Base-by-base conservation (phyloP, 1,140 invertebrate species). In the Ruditapes philippinarum region DNA sequence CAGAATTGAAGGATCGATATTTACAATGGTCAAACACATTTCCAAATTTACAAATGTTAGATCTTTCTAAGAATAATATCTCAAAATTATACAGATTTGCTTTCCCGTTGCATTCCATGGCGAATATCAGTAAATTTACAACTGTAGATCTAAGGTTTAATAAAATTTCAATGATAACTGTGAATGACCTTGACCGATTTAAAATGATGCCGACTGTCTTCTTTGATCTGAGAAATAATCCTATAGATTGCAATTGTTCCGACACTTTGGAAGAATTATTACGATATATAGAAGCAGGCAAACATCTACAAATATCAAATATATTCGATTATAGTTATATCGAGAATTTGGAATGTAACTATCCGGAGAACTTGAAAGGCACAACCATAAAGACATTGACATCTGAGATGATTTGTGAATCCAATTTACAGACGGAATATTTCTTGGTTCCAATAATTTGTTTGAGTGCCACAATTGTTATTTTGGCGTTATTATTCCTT, bases 221-320 rank as follows among this genome's bases (percentile, higher is more conserved):
- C n/a, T 81, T 92, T 33, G 89, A 93, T 62, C 45, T 93, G 12
- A 60, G 88, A 38, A 68, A 91, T 42, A 93, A 93, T 62, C 91
- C 89, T 2, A 70, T 93, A 9, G 38, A 90, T 31, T 93, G 93
- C 80, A 85, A 88, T 12, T 93, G 93, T 40, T 88, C 79, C 7
- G 73, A 81, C n/a, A 31, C 76, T 22, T 78, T 91, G 14, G 60
- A 42, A 25, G 83, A 92, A 28, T n/a, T 92, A 11, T 49, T 90
- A 36, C 42, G 81, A 31, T 81, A 89, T 19, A 65, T 93, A 12
- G 57, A 89, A 38, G 73, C 80, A 33, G 42, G 80, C 33, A 57
- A 68, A 40, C 57, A 88, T 79, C 65, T 85, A 40, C 60, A 42
- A 14, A 83, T 42, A 40, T 40, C 78, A 4, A 45, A 88, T 28